Evolutionary conservation across 2,113 vertebrate species (phyloP).

Genomic region (Pterocles burchelli): DNA sequence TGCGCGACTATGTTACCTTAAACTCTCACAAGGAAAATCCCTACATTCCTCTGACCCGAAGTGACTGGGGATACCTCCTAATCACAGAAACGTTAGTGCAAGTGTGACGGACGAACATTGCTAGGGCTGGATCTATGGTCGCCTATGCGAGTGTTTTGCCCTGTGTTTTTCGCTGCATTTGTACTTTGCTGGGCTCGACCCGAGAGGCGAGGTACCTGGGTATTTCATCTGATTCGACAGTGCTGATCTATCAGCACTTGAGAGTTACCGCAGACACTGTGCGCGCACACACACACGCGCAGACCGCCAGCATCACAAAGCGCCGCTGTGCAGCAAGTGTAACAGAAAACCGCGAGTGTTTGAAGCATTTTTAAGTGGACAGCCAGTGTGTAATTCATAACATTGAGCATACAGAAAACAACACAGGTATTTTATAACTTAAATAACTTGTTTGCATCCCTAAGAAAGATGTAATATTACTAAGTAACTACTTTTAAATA

Average conservation of each 20-base stretch:
- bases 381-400: not conserved
- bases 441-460: not conserved
- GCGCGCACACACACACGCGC: not conserved
- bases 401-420: not conserved
- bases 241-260: conserved; percentile 4
- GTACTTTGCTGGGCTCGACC: not conserved
- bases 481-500: not conserved
- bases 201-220: not conserved
- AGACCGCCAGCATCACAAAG: not conserved
- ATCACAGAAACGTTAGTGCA: not conserved
- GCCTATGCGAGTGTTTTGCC: not conserved
- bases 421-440: not conserved
- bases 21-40: not conserved
- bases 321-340: not conserved
- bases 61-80: not conserved
- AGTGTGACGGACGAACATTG: not conserved
- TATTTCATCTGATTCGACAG: not conserved
- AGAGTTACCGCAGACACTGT: not conserved
- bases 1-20: not conserved
- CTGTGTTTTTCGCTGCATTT: not conserved
- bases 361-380: not conserved
- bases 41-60: not conserved
- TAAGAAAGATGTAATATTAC: not conserved
- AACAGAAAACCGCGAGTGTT: not conserved
- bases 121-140: not conserved